Percentiles rank a stretch among this genome's conserved stretches.
phyloP scores from a whole-genome alignment of 2,797 vertebrate species.

The Hydrophis major region DNA sequence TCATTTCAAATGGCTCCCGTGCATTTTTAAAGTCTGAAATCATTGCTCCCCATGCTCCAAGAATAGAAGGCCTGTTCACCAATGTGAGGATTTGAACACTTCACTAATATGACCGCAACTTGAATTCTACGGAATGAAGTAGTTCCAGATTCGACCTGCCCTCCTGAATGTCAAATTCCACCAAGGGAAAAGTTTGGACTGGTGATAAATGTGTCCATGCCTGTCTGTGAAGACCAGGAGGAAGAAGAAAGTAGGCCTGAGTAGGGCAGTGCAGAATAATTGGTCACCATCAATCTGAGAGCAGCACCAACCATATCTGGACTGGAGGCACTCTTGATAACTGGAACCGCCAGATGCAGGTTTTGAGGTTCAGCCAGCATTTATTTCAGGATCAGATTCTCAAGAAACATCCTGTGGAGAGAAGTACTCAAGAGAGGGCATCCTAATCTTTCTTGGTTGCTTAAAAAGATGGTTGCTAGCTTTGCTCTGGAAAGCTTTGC shows the following conservation, averaged over 20 bases:
- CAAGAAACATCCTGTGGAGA: conserved; percentile 14
- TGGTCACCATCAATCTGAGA: neutral
- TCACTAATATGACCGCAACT: neutral
- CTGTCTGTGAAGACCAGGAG: neutral
- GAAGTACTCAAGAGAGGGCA: neutral
- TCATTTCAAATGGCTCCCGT: neutral
- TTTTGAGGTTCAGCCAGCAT: conserved; percentile 6
- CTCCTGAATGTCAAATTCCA: neutral
- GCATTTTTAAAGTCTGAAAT: neutral
- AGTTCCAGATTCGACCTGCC: neutral
- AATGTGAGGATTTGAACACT: neutral
- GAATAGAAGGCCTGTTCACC: neutral
- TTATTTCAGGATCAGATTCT: conserved; percentile 29
- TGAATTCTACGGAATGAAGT: neutral
- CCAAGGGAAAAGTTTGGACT: neutral
- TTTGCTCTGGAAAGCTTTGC: neutral
- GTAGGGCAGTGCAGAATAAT: neutral
- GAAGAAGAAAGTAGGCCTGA: neutral
- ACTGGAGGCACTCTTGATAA: conserved; percentile 9
- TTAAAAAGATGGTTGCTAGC: neutral
- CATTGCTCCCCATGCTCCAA: neutral
- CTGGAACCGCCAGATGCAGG: neutral
- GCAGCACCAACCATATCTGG: conserved; percentile 1
- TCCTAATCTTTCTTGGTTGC: neutral
- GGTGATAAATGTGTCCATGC: neutral